Conservation (phyloP, 64 coral and sea anemone genomes). For the Stylophora pistillata region DNA sequence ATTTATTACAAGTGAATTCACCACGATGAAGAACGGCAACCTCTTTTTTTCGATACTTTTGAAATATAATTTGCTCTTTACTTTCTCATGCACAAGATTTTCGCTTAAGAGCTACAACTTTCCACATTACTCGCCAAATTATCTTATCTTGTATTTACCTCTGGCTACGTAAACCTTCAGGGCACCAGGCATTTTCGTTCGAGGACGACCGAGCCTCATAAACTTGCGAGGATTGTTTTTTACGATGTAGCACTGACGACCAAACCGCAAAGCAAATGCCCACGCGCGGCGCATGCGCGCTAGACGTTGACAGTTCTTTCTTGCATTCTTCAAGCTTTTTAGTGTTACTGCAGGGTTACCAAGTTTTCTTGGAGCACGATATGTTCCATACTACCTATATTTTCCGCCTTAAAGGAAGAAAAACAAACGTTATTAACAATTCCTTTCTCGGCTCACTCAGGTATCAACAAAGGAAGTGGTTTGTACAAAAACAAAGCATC, state of each 20-base stretch:
- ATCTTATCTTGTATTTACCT: background rate
- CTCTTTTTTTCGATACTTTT: too few relatives aligned
- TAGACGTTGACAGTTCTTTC: conserved; percentile 11
- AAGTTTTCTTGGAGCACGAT: conserved; percentile 7
- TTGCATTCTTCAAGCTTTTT: background rate
- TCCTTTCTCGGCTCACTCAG: background rate
- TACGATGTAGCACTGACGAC: conserved; percentile 27
- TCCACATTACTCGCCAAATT: too few relatives aligned
- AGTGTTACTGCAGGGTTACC: background rate
- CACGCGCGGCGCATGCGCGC: conserved; percentile 16
- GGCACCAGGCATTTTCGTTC: conserved; percentile 30
- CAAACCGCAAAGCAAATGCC: conserved; percentile 30
- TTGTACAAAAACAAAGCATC: too few relatives aligned
- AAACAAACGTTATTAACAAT: background rate
- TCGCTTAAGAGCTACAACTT: background rate
- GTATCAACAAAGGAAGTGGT: too few relatives aligned
- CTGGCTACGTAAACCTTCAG: conserved; percentile 22
- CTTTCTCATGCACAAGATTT: too few relatives aligned
- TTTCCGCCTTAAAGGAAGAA: background rate
- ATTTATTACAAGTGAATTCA: too few relatives aligned
- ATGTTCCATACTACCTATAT: conserved; percentile 14
- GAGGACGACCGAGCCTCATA: background rate
- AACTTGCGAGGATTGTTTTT: background rate
- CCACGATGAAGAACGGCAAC: too few relatives aligned
- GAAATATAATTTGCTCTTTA: too few relatives aligned